Percentiles rank a stretch among this genome's conserved stretches.
Conservation (phyloP, 2,113 vertebrate genomes). For the Chrysemys picta region DNA sequence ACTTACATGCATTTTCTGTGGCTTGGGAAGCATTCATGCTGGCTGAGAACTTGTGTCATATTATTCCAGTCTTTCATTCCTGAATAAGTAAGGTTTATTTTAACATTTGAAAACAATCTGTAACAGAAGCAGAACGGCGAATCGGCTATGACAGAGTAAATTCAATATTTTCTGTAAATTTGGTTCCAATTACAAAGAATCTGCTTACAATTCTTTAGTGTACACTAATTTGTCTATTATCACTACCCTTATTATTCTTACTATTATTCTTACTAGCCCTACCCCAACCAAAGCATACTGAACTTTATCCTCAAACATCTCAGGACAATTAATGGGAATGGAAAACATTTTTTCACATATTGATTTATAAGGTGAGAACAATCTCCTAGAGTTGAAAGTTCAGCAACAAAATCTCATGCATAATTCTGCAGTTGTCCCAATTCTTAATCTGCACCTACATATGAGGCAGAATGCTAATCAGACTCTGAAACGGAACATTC, state of each 20-base stretch:
- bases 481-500: not conserved
- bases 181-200: not conserved
- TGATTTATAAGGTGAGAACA: not conserved
- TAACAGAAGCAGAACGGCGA: constrained; percentile 8
- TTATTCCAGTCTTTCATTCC: not conserved
- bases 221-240: not conserved
- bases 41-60: not conserved
- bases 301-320: not conserved
- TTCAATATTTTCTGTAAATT: not conserved
- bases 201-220: not conserved
- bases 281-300: not conserved
- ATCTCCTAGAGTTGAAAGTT: not conserved
- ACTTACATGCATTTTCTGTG: constrained; percentile 5
- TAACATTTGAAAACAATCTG: constrained; percentile 22
- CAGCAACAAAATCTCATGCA: not conserved
- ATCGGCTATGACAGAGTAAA: not conserved
- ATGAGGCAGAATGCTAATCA: not conserved
- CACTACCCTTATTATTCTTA: not conserved
- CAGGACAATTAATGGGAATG: not conserved
- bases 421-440: not conserved
- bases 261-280: not conserved
- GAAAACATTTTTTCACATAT: not conserved
- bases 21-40: not conserved
- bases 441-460: not conserved
- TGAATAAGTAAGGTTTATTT: constrained; percentile 12